Percentiles rank a stretch among this genome's conserved stretches.
phyloP scores from a whole-genome alignment of 2,888 invertebrate species.

The Alloplasta piceator region DNA sequence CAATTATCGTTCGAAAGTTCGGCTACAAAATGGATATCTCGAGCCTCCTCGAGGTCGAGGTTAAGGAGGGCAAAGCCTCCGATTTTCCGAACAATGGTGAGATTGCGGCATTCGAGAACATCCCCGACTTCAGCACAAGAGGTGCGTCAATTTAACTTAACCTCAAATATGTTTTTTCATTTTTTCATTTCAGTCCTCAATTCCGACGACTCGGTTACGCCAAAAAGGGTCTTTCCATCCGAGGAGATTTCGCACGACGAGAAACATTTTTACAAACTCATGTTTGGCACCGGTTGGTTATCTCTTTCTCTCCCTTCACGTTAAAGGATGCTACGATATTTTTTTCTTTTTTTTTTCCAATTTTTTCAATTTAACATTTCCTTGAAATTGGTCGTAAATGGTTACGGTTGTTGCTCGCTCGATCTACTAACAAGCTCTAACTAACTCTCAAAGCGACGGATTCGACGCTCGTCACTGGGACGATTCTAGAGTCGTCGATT shows the following conservation, averaged over 20 bases:
- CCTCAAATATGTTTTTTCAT: conserved; percentile 42
- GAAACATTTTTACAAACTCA: conserved; percentile 75
- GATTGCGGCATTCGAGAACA: conserved; percentile 59
- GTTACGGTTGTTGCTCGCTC: neutral
- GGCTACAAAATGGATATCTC: conserved; percentile 78
- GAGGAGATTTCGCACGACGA: conserved; percentile 74
- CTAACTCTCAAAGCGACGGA: no score
- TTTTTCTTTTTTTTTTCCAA: conserved; percentile 6
- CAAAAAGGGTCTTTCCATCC: conserved; percentile 1
- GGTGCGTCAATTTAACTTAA: conserved; percentile 53
- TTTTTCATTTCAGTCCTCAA: conserved; percentile 34
- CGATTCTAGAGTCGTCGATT: no score
- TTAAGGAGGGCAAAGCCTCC: conserved; percentile 75
- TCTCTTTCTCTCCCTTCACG: neutral
- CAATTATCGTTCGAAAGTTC: no score
- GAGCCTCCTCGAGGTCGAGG: conserved; percentile 80
- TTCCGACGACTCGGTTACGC: conserved; percentile 24
- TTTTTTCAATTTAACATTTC: neutral
- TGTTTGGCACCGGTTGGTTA: conserved; percentile 77
- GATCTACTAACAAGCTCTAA: neutral
- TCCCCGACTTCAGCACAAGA: conserved; percentile 61
- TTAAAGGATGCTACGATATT: neutral
- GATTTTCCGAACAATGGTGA: conserved; percentile 77
- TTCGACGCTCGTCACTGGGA: no score
- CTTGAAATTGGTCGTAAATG: neutral